Percentiles rank a stretch among this genome's conserved stretches.
Conservation (phyloP, 2,797 vertebrate species). For the Microctenopoma steveboyesi region DNA sequence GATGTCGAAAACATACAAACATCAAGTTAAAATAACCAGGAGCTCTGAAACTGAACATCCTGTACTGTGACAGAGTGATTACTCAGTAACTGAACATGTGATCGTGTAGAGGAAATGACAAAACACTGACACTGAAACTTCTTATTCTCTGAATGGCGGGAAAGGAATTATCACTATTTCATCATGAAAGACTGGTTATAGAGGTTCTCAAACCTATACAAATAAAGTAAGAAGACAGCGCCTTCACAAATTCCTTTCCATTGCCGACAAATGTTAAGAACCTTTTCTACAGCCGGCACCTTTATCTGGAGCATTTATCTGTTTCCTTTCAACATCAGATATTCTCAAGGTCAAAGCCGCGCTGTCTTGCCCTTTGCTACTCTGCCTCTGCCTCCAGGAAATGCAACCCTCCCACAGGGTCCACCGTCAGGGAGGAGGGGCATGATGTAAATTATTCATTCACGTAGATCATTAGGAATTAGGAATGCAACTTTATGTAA, state of each 20-base stretch:
- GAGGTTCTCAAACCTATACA: background rate
- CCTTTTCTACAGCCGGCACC: background rate
- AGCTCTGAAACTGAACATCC: slow-evolving; percentile 41
- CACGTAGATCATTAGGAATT: background rate
- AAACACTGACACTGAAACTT: slow-evolving; percentile 27
- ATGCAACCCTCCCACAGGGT: slow-evolving; percentile 59
- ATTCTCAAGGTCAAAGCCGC: slow-evolving; percentile 62
- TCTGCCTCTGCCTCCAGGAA: slow-evolving; percentile 59
- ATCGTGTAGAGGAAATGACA: slow-evolving; percentile 65
- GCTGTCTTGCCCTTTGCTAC: slow-evolving; percentile 56
- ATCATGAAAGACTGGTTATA: background rate
- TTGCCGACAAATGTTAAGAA: background rate
- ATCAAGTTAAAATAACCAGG: slow-evolving; percentile 1
- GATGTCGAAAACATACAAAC: background rate
- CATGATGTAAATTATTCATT: slow-evolving; percentile 58
- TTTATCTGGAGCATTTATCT: slow-evolving; percentile 45
- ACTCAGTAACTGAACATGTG: slow-evolving; percentile 78
- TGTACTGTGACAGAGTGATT: slow-evolving; percentile 59
- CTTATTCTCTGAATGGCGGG: background rate
- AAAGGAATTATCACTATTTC: background rate
- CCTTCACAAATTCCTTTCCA: background rate
- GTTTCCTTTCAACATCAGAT: slow-evolving; percentile 60
- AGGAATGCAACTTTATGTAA: background rate
- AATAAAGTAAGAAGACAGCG: background rate
- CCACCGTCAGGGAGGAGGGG: slow-evolving; percentile 44